phyloP scores from a whole-genome alignment of 2,888 invertebrate genomes.

The Augiades crinisus region DNA sequence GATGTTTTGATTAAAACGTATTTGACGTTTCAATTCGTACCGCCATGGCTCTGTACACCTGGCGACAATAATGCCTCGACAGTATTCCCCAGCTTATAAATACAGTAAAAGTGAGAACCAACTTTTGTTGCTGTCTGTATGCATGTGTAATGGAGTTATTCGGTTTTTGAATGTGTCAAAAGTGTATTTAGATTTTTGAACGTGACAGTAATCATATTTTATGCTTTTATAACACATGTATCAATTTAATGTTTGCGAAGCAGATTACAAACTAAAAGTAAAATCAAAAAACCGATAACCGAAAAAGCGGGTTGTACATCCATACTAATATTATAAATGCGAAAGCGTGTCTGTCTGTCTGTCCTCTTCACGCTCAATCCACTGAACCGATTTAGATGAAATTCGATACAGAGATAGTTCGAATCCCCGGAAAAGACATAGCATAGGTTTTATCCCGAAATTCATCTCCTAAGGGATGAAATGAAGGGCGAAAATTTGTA shows the following conservation, averaged over 20 bases:
- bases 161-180: constrained; percentile 20
- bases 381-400: too few relatives aligned
- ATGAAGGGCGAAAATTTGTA: too few relatives aligned
- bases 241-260: constrained; percentile 5
- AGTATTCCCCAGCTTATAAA: constrained; percentile 44
- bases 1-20: constrained; percentile 53
- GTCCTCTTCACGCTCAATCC: too few relatives aligned
- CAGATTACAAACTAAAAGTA: not conserved
- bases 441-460: too few relatives aligned
- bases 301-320: too few relatives aligned
- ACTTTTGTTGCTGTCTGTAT: constrained; percentile 51
- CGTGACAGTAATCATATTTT: constrained; percentile 20
- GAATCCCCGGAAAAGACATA: too few relatives aligned
- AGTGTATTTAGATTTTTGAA: constrained; percentile 14
- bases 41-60: constrained; percentile 15
- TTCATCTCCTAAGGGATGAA: too few relatives aligned
- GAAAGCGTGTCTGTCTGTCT: too few relatives aligned
- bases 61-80: constrained; percentile 27
- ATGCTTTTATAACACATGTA: constrained; percentile 9
- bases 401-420: too few relatives aligned
- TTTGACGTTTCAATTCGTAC: constrained; percentile 63
- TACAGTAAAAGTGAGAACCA: constrained; percentile 14
- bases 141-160: constrained; percentile 27
- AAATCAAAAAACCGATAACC: too few relatives aligned
- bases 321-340: too few relatives aligned